Evolutionary conservation across 2,888 invertebrate species (phyloP), one percentile per base, ranked within the genome.

Genomic region (Tetragnatha montana): DNA sequence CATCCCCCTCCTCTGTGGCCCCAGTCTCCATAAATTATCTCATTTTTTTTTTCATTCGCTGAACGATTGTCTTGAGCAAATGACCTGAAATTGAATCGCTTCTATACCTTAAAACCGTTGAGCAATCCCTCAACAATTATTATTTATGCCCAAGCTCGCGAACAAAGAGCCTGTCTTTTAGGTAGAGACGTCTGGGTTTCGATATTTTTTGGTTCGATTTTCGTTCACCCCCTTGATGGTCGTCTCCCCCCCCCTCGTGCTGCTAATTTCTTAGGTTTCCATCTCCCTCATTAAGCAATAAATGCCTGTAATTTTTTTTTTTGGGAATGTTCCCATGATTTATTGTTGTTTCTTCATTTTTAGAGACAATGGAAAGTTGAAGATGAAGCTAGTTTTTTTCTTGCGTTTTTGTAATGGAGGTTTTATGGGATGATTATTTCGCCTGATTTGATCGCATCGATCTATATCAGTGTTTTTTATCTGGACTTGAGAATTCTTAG

Each of bases 221-320:
- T 79, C 35, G 60, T 69, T 60, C 68, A 21, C 4, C 60, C 19
- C 74, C 88, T 74, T 88, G 74, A 73, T 47, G 35, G 47, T 47
- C 22, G 6, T 71, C 17, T 21, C 69, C 76, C 14, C 74, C 81
- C 22, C 51, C 71, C 35, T 35, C 35, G 35, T 35, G 35, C 47
- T n/a, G 60, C 47, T 14, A 84, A 84, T 19, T 81, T 71, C 78
- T 50, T 82, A 21, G 70, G 49, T 21, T 60, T 47, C 80, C 60
- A 60, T 50, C n/a, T 35, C 35, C 50, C 51, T 71, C 51, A 81
- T 81, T 87, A 76, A 35, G 21, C 78, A 47, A 47, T 88, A 88
- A 88, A 82, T 88, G 82, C 71, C 69, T 87, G 82, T 88, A 78
- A 78, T 22, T 50, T 60, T 12, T 6, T 60, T 60, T 60, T 10